Base-by-base conservation (phyloP, 53 echinoderm and acorn worm genomes). In the Hippasteria phrygiana region DNA sequence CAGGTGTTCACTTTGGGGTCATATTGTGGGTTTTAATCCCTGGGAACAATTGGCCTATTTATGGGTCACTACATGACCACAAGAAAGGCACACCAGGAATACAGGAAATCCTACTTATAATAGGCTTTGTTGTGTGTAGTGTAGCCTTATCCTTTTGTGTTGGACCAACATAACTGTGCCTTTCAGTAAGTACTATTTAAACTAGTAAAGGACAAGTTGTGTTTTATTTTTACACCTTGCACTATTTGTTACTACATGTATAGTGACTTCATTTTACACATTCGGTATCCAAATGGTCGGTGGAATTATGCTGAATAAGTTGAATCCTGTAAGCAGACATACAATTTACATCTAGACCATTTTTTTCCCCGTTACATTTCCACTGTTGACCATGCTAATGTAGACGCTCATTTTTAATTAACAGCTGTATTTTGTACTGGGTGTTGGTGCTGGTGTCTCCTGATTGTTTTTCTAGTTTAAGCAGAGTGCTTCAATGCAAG, bases 101-200 rank as follows among this genome's bases (percentile, higher is more conserved):
- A 79, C 79, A 79, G 79, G 79, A 79, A 55, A 42, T 79, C 79
- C 76, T 74, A 28, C 47, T 73, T 40, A n/a, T n/a, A 27, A 29
- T n/a, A 29, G 26, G 32, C 74, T 59, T 59, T 59, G 59, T 59
- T 59, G 59, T 48, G 48, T 48, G 48, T 31, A 3, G 11, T 34
- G 16, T 77, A n/a, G 5, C 26, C 33, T 17, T 65, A 7, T 11
- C 32, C 34, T 59, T 59, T 12, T 59, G 59, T 59, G 59, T 59
- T 59, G 59, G 26, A 24, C 26, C 8, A 59, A n/a, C 20, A 59
- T 14, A 26, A 59, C 2, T 24, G 8, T 55, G 3, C 59, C 20
- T 59, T 14, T 26, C 4, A n/a, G n/a, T n/a, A n/a, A n/a, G n/a
- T n/a, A n/a, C n/a, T n/a, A n/a, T 59, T 59, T 1, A 59, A 3